These are phyloP conservation scores for Sitta carolinensis DNA, from an alignment of 2,797 vertebrate genomes.

Conservation along the genomic window DNA sequence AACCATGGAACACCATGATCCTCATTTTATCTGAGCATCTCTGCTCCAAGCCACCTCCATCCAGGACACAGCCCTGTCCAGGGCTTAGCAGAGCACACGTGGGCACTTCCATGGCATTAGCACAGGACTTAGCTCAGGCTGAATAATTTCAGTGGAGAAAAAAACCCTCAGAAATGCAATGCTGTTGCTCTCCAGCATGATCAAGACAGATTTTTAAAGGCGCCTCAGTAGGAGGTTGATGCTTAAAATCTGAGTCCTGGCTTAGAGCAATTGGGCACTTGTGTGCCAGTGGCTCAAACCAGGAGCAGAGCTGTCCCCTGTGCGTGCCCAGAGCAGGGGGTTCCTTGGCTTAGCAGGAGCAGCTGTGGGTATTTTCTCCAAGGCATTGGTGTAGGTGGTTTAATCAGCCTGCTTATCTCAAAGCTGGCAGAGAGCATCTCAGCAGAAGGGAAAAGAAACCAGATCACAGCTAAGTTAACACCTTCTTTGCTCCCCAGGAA, in stretches of 20 bases:
- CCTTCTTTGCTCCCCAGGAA: neutral
- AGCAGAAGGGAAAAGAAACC: neutral
- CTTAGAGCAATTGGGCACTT: neutral
- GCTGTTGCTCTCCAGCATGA: neutral
- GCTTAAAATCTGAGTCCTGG: neutral
- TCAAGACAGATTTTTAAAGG: neutral
- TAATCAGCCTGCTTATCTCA: neutral
- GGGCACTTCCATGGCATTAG: neutral
- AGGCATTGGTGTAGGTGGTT: accelerated
- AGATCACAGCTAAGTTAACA: neutral
- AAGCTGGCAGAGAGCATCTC: neutral
- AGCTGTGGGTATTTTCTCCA: neutral
- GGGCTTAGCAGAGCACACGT: neutral
- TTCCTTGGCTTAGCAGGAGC: neutral
- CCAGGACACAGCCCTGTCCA: neutral
- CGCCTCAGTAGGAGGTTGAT: accelerated
- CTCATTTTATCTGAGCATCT: accelerated
- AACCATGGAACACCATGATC: neutral
- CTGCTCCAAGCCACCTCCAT: neutral
- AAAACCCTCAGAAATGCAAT: neutral
- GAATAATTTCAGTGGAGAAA: neutral
- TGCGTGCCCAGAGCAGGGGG: neutral
- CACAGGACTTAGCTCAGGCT: neutral
- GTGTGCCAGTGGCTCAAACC: neutral
- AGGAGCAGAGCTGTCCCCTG: neutral